A percentile compares a stretch with the other conserved stretches of the same genome.
These are phyloP conservation scores for Drosophila melanogaster DNA, from an alignment of 1,140 invertebrate genomes.

Conservation along the genomic window DNA sequence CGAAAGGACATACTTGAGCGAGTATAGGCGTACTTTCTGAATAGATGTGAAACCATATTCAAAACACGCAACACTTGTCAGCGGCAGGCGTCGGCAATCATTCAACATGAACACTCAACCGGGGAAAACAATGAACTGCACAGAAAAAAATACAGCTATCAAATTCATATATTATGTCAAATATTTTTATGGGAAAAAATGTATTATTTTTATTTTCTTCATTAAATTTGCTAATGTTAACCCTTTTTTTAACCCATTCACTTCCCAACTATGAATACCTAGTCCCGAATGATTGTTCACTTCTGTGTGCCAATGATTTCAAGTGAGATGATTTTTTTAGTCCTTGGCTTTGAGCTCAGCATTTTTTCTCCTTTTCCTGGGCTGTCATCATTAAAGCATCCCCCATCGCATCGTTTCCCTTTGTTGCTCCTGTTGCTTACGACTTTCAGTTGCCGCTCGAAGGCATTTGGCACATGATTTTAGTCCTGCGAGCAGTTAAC, in stretches of 20 bases:
- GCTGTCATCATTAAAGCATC: slow-evolving; percentile 46
- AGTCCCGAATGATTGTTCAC: not conserved
- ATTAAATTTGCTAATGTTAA: no score
- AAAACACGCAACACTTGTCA: slow-evolving; percentile 82
- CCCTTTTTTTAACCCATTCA: no score
- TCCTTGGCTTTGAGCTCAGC: slow-evolving; percentile 31
- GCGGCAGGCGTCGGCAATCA: slow-evolving; percentile 74
- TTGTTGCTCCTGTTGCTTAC: slow-evolving; percentile 48
- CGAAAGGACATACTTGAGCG: slow-evolving; percentile 38
- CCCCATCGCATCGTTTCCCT: slow-evolving; percentile 23
- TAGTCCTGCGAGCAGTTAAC: slow-evolving; percentile 27
- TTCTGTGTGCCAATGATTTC: not conserved
- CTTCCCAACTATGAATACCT: not conserved
- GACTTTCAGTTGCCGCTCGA: slow-evolving; percentile 62
- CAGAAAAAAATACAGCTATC: slow-evolving; percentile 12
- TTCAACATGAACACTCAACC: slow-evolving; percentile 44
- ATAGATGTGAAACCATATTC: slow-evolving; percentile 59
- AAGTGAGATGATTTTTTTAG: slow-evolving; percentile 3
- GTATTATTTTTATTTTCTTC: no score
- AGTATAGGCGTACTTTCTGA: slow-evolving; percentile 14
- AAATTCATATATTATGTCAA: not conserved
- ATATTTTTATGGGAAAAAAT: not conserved
- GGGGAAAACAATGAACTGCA: slow-evolving; percentile 35
- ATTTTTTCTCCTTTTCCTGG: slow-evolving; percentile 19
- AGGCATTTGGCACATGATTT: slow-evolving; percentile 57